Evolutionary conservation across 2,888 invertebrate genomes (phyloP), one percentile per base, ranked within the genome.

Genomic region (Ypsolopha sequella): DNA sequence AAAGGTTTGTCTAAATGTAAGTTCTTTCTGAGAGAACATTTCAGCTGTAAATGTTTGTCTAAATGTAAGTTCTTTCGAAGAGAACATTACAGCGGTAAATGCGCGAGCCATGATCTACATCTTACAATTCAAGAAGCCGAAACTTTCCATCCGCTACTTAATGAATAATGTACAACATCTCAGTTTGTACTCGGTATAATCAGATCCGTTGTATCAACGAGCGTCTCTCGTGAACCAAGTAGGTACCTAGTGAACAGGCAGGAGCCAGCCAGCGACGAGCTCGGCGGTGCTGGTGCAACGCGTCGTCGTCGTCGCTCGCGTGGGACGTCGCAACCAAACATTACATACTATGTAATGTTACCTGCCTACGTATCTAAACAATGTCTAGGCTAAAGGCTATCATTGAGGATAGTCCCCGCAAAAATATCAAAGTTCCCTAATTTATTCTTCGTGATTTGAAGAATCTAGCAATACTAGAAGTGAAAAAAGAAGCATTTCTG

Each of bases 91-190:
- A 36, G 36, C 47, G 47, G 33, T 34, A n/a, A n/a, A 44, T 51
- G 54, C 57, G 56, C 58, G 55, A 59, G 69, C 70, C 76, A 68
- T 74, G 73, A 71, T 73, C 70, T 60, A 70, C 71, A 70, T 76
- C 62, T 74, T 71, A 62, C 4, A 11, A 74, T 73, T 71, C 72
- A 61, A 59, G 66, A 65, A 71, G 63, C 55, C 63, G 53, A 73
- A 75, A 76, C 72, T 76, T 75, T 76, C 75, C 72, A 73, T 56
- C 67, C 56, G 56, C 65, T 66, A 24, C 24, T 24, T 24, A 52
- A 69, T 72, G 67, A 71, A 74, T 75, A 71, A 73, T 70, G 63
- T 63, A 66, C 56, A 54, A 54, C 57, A 61, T 63, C 63, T 63
- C 52, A 48, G 50, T 54, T 52, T 55, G 56, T 53, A 58, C 56